A percentile compares a stretch with the other conserved stretches of the same genome.
Conservation (phyloP, 1,140 invertebrate species). For the Tetragnatha versicolor region DNA sequence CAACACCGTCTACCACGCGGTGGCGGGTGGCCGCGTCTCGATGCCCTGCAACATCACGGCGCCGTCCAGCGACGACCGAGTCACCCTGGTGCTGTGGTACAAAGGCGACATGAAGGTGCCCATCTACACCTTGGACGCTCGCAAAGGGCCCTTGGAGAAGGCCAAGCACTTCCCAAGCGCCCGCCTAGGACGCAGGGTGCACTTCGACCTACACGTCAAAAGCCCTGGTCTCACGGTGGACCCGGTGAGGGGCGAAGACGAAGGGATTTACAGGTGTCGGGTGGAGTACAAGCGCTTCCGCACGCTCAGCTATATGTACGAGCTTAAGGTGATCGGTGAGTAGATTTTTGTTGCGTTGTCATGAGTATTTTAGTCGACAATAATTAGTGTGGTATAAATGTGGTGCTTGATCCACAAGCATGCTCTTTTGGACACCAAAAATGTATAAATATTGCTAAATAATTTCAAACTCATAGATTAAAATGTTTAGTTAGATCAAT, state of each 20-base stretch:
- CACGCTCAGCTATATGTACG: conserved; percentile 53
- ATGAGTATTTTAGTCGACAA: background rate
- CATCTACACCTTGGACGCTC: conserved; percentile 72
- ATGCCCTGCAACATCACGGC: conserved; percentile 81
- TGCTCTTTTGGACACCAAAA: no score
- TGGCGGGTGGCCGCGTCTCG: conserved; percentile 76
- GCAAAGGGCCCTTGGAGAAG: conserved; percentile 49
- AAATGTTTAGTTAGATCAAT: no score
- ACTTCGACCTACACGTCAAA: conserved; percentile 54
- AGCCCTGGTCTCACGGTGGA: conserved; percentile 53
- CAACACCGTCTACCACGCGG: conserved; percentile 66
- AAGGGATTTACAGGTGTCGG: conserved; percentile 57
- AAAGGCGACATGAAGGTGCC: conserved; percentile 72
- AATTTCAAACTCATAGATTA: no score
- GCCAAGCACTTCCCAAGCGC: conserved; percentile 54
- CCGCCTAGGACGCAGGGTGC: conserved; percentile 47
- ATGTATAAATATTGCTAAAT: no score
- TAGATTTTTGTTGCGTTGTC: background rate
- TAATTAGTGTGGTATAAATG: no score
- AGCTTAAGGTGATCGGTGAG: conserved; percentile 57
- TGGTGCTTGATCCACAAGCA: no score
- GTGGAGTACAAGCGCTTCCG: conserved; percentile 57
- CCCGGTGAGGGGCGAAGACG: conserved; percentile 49
- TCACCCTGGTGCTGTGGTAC: conserved; percentile 85
- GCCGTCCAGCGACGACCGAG: conserved; percentile 74